phyloP scores from a whole-genome alignment of 2,888 invertebrate genomes.

The Pseudococcus jackbeardsleyi region DNA sequence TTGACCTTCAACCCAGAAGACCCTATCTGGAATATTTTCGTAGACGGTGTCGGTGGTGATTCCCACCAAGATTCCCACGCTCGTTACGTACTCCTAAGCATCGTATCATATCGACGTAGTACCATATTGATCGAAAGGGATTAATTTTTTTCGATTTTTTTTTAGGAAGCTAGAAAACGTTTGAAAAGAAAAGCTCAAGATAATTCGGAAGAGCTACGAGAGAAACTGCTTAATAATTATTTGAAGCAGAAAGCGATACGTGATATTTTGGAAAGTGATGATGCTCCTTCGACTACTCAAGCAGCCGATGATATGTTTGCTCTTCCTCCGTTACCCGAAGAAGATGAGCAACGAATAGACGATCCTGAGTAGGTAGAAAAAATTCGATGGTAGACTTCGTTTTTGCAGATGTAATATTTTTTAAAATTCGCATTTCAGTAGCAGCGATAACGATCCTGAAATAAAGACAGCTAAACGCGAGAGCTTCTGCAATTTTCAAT shows the following conservation, averaged over 20 bases:
- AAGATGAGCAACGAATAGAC: conserved; percentile 26
- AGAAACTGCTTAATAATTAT: conserved; percentile 80
- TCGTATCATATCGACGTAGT: neutral
- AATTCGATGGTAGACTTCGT: neutral
- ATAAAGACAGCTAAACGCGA: conserved; percentile 57
- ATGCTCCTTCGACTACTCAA: conserved; percentile 65
- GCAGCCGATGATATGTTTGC: conserved; percentile 73
- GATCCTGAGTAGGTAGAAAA: conserved; percentile 6
- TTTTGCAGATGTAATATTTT: neutral
- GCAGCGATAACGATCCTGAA: conserved; percentile 38
- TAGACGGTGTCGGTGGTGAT: neutral
- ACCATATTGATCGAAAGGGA: neutral
- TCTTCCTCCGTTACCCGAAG: conserved; percentile 72
- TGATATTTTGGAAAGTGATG: conserved; percentile 67
- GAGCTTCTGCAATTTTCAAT: conserved; percentile 66
- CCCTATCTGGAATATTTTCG: conserved; percentile 52
- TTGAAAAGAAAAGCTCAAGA: conserved; percentile 79
- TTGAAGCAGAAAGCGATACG: conserved; percentile 84
- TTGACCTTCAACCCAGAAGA: conserved; percentile 31
- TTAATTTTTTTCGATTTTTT: conserved; percentile 68
- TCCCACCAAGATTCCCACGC: conserved; percentile 23
- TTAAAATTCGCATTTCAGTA: conserved; percentile 25
- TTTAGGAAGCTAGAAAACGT: conserved; percentile 82
- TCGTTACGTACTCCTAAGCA: conserved; percentile 36
- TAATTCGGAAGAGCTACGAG: conserved; percentile 81